Evolutionary conservation across 2,113 vertebrate species (phyloP).

Genomic region (Varanus komodoensis): DNA sequence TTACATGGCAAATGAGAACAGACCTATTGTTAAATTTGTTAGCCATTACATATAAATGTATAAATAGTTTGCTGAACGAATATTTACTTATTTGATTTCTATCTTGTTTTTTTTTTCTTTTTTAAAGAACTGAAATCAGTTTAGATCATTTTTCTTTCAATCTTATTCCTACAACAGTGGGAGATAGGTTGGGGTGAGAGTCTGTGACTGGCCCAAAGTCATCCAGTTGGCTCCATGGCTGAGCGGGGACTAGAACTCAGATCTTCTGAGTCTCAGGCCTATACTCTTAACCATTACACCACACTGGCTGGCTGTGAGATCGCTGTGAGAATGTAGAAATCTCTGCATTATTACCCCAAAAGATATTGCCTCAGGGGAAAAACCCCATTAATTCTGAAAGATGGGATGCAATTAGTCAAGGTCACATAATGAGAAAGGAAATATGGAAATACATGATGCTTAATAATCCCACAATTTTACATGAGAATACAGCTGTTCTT

Average conservation of each 20-base stretch:
- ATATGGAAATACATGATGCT: not conserved
- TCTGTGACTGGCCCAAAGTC: too few species aligned
- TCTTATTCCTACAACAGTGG: too few species aligned
- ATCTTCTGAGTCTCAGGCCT: too few species aligned
- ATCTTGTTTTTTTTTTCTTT: too few species aligned
- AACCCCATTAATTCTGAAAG: not conserved
- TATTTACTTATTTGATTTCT: not conserved
- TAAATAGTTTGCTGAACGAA: not conserved
- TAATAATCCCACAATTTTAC: conserved; percentile 6
- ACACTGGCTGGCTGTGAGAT: too few species aligned
- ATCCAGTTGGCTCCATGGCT: too few species aligned
- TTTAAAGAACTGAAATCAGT: too few species aligned
- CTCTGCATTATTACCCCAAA: not conserved
- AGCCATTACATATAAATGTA: not conserved
- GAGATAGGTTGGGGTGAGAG: too few species aligned
- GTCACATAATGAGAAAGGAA: conserved; percentile 16
- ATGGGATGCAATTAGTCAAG: not conserved
- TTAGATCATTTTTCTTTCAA: too few species aligned
- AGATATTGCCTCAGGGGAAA: not conserved
- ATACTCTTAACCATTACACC: too few species aligned
- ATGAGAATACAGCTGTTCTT: not conserved
- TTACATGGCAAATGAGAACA: not conserved
- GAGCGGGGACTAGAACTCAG: too few species aligned
- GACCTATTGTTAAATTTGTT: not conserved
- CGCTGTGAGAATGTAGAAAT: not conserved